These are phyloP conservation scores for Oscarella lobularis DNA, from an alignment of 37 sponge, comb jelly and placozoan species.

Conservation along the genomic window DNA sequence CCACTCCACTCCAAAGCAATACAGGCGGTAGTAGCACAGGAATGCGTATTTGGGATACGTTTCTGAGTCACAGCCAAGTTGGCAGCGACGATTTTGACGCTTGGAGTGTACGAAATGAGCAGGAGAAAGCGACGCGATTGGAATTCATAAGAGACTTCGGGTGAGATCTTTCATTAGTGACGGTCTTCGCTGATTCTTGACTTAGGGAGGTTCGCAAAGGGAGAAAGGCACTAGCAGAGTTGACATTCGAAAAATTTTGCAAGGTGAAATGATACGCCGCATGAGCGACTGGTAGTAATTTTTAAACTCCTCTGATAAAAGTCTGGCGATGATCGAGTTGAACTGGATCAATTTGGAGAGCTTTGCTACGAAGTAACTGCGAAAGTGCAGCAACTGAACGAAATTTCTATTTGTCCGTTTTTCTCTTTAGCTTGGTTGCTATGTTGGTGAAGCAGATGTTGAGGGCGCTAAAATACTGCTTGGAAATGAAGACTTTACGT, in stretches of 20 bases:
- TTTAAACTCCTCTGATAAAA: too few relatives aligned
- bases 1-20: too few relatives aligned
- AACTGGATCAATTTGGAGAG: neutral
- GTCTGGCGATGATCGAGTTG: neutral
- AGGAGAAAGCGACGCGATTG: neutral
- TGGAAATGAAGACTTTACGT: neutral
- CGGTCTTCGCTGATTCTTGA: too few relatives aligned
- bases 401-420: neutral
- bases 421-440: neutral
- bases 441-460: neutral
- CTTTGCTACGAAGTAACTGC: neutral
- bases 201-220: too few relatives aligned
- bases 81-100: too few relatives aligned
- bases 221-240: neutral
- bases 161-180: too few relatives aligned
- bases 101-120: neutral
- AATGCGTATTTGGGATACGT: too few relatives aligned
- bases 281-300: too few relatives aligned
- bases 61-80: too few relatives aligned
- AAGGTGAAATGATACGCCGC: neutral
- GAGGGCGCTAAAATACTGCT: neutral
- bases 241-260: neutral
- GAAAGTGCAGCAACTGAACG: neutral
- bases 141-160: neutral
- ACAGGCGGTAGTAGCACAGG: too few relatives aligned